Evolutionary conservation across 2,113 vertebrate genomes (phyloP).

Genomic region (Felis catus): F.catus_Fca126_mat1.0 CM031419.1:57114001-57114500

Average conservation of each 20-base stretch:
- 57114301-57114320: background rate
- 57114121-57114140: background rate
- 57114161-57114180: background rate
- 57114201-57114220: background rate
- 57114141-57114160: background rate
- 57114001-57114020: background rate
- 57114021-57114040: accelerated
- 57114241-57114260: background rate
- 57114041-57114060: background rate
- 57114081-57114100: background rate
- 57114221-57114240: background rate
- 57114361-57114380: background rate
- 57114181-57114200: background rate
- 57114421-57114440: background rate
- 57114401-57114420: slow-evolving; percentile 36
- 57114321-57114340: background rate
- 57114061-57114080: background rate
- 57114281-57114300: background rate
- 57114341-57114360: slow-evolving; percentile 38
- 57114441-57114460: slow-evolving; percentile 50
- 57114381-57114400: background rate
- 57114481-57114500: slow-evolving; percentile 39
- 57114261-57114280: background rate
- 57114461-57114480: slow-evolving; percentile 14
- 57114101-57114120: background rate